Evolutionary conservation across 1,140 invertebrate species (phyloP), one percentile per base, ranked within the genome.

Genomic region (Alviniconcha marisindica): DNA sequence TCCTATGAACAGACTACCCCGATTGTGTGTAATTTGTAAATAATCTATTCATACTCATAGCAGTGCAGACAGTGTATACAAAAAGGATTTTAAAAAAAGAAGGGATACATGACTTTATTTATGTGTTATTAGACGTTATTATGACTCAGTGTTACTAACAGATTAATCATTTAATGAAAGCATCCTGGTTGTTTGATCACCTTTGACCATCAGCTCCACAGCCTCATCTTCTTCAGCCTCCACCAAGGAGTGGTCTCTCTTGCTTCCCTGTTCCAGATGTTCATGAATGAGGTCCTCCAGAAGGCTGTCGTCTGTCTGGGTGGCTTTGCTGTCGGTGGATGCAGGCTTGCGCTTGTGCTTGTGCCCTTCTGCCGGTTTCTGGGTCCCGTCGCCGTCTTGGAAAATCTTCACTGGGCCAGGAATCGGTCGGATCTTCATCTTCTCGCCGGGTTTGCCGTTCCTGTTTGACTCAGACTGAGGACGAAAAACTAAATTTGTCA

Each of bases 181-280:
- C n/a, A n/a, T n/a, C n/a, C n/a, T n/a, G n/a, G n/a, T n/a, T n/a
- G n/a, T n/a, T n/a, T n/a, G n/a, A n/a, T n/a, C n/a, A 88, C 87
- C 87, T 56, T 83, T 84, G 7, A 84, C 81, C 83, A 88, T 84
- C 15, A 88, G 78, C 54, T 84, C 85, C 77, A 83, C 84, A 48
- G 82, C 85, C 71, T 88, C 87, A 44, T 80, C 36, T 48, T 85
- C 33, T 42, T 86, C 84, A 24, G 82, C 77, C 12, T 83, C 83
- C 36, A 80, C 84, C 38, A 56, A 63, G n/a, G 48, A 56, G 33
- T 36, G 14, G 51, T 73, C 42, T 51, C 84, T 74, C 48, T 80
- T 78, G 28, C n/a, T 42, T 3, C 7, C 28, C 28, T 31, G 33
- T 31, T 31, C 44, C 3, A 81, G 51, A 28, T 38, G 63, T 18